phyloP scores from a whole-genome alignment of 35 echinoderm and acorn worm species.

The Hemicentrotus pulcherrimus region DNA sequence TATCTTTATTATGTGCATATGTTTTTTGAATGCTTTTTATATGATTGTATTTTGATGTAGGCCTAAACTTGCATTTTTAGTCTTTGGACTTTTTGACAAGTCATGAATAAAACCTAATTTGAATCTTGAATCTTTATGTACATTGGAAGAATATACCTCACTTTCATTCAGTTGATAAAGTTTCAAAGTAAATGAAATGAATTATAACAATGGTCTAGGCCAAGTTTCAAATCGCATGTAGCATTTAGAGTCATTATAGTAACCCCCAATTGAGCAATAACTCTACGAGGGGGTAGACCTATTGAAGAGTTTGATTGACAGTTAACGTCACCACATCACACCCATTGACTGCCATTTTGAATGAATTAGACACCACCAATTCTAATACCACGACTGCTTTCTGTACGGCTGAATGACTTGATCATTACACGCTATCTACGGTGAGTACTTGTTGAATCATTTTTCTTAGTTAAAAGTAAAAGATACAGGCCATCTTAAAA shows the following conservation, averaged over 20 bases:
- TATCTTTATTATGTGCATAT: no score
- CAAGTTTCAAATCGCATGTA: not conserved
- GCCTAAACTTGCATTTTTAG: no score
- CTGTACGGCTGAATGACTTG: not conserved
- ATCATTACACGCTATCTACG: not conserved
- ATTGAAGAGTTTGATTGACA: conserved; percentile 47
- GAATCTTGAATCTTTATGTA: no score
- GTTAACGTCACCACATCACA: conserved; percentile 53
- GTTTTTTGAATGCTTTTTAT: no score
- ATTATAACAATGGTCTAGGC: not conserved
- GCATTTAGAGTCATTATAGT: not conserved
- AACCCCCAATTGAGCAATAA: conserved; percentile 27
- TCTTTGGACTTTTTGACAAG: no score
- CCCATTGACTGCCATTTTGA: conserved; percentile 55
- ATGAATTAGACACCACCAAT: conserved; percentile 6
- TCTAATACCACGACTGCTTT: not conserved
- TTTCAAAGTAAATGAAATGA: no score
- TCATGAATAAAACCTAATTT: no score
- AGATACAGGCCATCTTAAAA: not conserved
- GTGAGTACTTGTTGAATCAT: not conserved
- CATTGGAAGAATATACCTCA: no score
- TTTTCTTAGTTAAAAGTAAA: not conserved
- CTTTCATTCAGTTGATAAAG: no score
- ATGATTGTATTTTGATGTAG: no score
- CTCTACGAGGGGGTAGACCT: conserved; percentile 12